Evolutionary conservation across 2,888 invertebrate genomes (phyloP), one percentile per base, ranked within the genome.

Genomic region (Caenorhabditis sp.): DNA sequence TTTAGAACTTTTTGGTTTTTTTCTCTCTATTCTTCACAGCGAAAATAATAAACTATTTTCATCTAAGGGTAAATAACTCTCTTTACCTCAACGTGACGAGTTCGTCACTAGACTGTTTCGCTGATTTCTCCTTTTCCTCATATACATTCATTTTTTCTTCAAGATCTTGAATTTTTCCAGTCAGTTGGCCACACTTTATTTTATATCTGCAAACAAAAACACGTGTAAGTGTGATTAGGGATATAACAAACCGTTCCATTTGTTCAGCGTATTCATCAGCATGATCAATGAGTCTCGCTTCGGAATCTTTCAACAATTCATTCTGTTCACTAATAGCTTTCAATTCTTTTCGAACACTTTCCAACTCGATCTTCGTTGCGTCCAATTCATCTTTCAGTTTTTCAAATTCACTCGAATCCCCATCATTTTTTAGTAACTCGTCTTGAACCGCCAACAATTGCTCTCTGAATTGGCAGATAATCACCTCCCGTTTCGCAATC

Each of bases 231-330:
- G n/a, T n/a, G n/a, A n/a, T n/a, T n/a, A n/a, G n/a, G n/a, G n/a
- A n/a, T n/a, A n/a, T n/a, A n/a, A n/a, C 43, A 10, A 10, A 51
- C 51, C 21, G 19, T 23, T 79, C 79, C 64, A 69, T 70, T 37
- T 67, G 50, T 12, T 26, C 57, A 0, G 76, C 79, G 19, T 58
- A 79, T 19, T 78, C 76, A 36, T 79, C 77, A 1, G 77, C 77
- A n/a, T 72, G 72, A 55, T 79, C 77, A 63, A 79, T 58, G 0
- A 79, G 65, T 8, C 77, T 58, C 12, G 65, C 69, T 64, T 79
- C 79, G 3, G 76, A 76, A 50, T 78, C 77, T 51, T 79, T 76
- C 51, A 79, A 64, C 27, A 79, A 54, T 27, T 61, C 70, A 57
- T 79, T 79, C 57, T 79, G 79, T 12, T 75, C 66, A 51, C 5